Conservation (phyloP, 1,140 invertebrate genomes). For the Neotoxoptera formosana region DNA sequence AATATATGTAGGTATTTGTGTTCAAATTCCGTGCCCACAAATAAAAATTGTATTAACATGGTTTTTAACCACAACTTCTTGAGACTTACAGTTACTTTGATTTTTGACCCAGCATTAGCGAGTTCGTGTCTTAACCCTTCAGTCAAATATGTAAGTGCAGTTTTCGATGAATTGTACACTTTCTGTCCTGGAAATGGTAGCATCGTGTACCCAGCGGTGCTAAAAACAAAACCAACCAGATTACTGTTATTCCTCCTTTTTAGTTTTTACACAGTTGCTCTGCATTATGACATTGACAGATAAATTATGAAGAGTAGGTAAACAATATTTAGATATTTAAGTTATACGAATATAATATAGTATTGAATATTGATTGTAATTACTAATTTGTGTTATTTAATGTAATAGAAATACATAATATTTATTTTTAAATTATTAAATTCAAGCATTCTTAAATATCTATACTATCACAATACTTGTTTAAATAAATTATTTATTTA, state of each 20-base stretch:
- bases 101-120: not conserved
- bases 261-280: not conserved
- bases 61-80: not conserved
- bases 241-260: not conserved
- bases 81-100: constrained; percentile 46
- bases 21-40: not conserved
- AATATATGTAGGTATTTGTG: not conserved
- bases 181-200: not conserved
- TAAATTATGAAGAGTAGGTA: not conserved
- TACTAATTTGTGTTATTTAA: not conserved
- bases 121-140: constrained; percentile 39
- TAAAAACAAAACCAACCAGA: not conserved
- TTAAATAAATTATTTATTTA: not conserved
- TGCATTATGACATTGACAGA: not conserved
- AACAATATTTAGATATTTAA: not conserved
- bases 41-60: not conserved
- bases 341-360: not conserved
- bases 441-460: not conserved
- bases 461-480: not conserved
- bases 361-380: not conserved
- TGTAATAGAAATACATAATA: not conserved
- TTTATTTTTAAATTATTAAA: constrained; percentile 4
- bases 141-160: constrained; percentile 23
- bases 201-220: constrained; percentile 20
- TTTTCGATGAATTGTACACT: constrained; percentile 29